Percentiles rank a stretch among this genome's conserved stretches.
Evolutionary conservation across 37 sponge, comb jelly and placozoan genomes (phyloP).

Genomic region (Hormiphora californensis): DNA sequence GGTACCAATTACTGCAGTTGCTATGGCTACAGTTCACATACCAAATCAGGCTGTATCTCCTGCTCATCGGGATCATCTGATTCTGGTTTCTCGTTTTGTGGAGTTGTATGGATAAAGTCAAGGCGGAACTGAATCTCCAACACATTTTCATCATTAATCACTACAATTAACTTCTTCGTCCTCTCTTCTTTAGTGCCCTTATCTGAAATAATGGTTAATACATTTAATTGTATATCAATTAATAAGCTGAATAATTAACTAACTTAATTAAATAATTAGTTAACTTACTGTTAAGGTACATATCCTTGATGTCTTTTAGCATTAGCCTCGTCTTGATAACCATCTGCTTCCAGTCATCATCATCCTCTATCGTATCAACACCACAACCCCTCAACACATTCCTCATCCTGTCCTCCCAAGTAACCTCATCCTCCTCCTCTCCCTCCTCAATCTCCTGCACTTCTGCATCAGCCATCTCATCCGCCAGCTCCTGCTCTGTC

Average conservation of each 20-base stretch:
- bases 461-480: neutral
- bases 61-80: neutral
- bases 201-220: neutral
- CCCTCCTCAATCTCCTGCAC: neutral
- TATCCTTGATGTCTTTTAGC: neutral
- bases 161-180: neutral
- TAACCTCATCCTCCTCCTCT: neutral
- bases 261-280: no score
- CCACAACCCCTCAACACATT: neutral
- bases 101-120: neutral
- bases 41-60: neutral
- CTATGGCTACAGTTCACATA: no score
- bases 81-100: neutral
- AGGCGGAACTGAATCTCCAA: neutral
- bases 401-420: neutral
- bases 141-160: neutral
- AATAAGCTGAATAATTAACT: no score
- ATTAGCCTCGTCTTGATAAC: neutral
- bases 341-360: conserved; percentile 20
- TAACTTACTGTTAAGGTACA: neutral
- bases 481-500: no score
- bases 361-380: neutral
- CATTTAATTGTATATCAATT: no score
- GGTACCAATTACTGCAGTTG: neutral
- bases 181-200: conserved; percentile 5